Evolutionary conservation across 2,113 vertebrate genomes (phyloP).

Genomic region (Diadophis punctatus): DNA sequence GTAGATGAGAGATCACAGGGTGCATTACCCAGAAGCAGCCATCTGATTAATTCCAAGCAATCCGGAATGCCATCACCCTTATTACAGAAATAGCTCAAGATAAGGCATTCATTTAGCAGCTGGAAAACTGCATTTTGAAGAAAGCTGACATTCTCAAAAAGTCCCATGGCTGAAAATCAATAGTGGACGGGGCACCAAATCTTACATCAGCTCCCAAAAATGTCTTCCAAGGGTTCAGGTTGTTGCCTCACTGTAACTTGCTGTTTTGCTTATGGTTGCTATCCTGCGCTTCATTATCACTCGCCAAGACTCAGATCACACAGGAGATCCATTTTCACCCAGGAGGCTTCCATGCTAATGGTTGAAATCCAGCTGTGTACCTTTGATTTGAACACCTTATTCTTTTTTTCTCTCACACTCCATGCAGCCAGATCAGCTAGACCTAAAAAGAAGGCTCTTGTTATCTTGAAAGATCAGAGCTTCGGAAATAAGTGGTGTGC

Average conservation of each 20-base stretch:
- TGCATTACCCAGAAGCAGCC: neutral
- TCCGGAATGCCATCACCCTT: neutral
- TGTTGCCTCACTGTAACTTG: neutral
- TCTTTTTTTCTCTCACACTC: neutral
- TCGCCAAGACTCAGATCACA: neutral
- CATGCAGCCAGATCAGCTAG: neutral
- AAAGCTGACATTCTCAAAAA: neutral
- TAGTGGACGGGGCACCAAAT: too few relatives aligned
- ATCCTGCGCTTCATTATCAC: neutral
- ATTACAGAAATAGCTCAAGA: neutral
- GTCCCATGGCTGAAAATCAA: neutral
- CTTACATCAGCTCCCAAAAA: neutral
- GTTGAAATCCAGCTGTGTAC: neutral
- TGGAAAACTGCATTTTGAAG: neutral
- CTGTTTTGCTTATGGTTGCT: neutral
- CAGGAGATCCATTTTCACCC: neutral
- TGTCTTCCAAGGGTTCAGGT: neutral
- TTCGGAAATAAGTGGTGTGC: neutral
- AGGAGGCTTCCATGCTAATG: neutral
- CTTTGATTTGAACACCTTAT: neutral
- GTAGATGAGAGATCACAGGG: neutral
- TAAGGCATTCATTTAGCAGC: neutral
- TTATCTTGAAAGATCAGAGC: neutral
- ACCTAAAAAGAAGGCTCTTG: neutral
- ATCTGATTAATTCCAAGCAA: neutral